These are phyloP conservation scores for Bombylius discolor DNA, from an alignment of 2,888 invertebrate genomes.

Conservation along the genomic window DNA sequence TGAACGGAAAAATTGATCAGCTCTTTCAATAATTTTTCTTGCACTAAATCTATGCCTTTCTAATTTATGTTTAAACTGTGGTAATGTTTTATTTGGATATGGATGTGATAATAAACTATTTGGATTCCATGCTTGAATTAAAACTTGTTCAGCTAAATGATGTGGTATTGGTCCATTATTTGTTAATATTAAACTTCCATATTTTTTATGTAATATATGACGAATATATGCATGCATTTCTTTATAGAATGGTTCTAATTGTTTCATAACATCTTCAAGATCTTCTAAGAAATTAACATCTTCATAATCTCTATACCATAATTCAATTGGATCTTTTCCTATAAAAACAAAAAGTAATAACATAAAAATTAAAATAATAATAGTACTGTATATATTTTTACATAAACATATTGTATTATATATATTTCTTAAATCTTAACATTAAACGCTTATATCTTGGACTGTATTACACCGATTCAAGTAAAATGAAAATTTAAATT, in stretches of 20 bases:
- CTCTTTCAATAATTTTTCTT: neutral
- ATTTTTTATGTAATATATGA: slow-evolving; percentile 50
- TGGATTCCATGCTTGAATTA: slow-evolving; percentile 28
- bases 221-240: slow-evolving; percentile 74
- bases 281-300: slow-evolving; percentile 55
- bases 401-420: no score
- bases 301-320: slow-evolving; percentile 45
- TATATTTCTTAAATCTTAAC: no score
- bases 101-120: slow-evolving; percentile 48
- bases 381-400: no score
- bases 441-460: no score
- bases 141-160: slow-evolving; percentile 51
- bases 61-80: slow-evolving; percentile 42
- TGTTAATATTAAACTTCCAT: slow-evolving; percentile 47
- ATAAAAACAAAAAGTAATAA: no score
- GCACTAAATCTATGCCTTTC: neutral
- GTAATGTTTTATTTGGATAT: slow-evolving; percentile 50
- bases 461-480: no score
- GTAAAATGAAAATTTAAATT: no score
- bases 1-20: slow-evolving; percentile 1
- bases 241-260: slow-evolving; percentile 67
- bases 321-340: no score
- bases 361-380: no score
- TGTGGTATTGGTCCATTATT: slow-evolving; percentile 61
- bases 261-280: slow-evolving; percentile 54